phyloP scores from a whole-genome alignment of 2,797 vertebrate genomes.

The Limnodromus scolopaceus region DNA sequence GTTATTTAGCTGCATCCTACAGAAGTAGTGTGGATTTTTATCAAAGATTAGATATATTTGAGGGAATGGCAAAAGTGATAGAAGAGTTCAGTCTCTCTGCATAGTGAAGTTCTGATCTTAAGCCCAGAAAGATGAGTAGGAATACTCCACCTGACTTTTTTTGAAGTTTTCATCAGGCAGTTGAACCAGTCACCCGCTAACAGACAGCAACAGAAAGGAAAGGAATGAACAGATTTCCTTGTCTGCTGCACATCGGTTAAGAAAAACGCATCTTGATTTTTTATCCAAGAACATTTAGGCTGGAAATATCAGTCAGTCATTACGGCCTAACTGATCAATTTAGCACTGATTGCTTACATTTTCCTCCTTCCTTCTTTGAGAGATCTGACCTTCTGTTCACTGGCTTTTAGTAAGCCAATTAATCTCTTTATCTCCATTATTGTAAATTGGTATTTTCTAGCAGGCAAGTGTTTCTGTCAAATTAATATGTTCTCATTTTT shows the following conservation, averaged over 20 bases:
- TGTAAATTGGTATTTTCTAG: not conserved
- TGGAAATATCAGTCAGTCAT: not conserved
- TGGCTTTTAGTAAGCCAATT: constrained; percentile 32
- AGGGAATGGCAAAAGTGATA: not conserved
- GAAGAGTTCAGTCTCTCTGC: not conserved
- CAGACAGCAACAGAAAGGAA: not conserved
- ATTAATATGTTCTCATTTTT: not conserved
- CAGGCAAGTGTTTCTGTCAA: not conserved
- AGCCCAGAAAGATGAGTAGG: not conserved
- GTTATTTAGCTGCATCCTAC: not conserved
- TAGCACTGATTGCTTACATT: not conserved
- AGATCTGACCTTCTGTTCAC: not conserved
- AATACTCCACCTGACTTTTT: not conserved
- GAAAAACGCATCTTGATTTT: not conserved
- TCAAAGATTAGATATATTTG: not conserved
- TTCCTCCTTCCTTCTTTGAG: not conserved
- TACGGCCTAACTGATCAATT: not conserved
- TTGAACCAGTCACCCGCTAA: not conserved
- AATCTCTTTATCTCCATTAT: constrained; percentile 25
- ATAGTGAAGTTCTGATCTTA: not conserved
- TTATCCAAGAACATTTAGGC: not conserved
- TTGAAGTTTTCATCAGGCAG: not conserved
- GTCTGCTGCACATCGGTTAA: not conserved
- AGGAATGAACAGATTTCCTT: not conserved
- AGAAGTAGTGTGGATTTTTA: not conserved